Evolutionary conservation across 2,797 vertebrate genomes (phyloP).

Genomic region (Enteromius anoplus): DNA sequence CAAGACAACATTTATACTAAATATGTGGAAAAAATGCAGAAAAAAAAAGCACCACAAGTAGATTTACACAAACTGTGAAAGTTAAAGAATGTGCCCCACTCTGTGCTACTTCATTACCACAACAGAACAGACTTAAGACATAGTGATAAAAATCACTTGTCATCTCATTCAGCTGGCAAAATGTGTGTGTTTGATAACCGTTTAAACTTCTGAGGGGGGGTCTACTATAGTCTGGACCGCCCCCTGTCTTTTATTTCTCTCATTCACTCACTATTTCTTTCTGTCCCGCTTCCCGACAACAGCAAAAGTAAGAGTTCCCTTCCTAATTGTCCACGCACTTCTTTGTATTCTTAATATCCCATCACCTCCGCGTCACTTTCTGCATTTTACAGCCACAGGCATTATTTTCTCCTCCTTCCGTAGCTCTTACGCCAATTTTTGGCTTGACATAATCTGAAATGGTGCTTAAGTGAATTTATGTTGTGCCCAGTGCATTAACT

Average conservation of each 20-base stretch:
- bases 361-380: neutral
- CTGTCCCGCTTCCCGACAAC: conserved; percentile 1
- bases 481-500: conserved; percentile 81
- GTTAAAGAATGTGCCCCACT: neutral
- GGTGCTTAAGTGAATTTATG: conserved; percentile 83
- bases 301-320: conserved; percentile 14
- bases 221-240: neutral
- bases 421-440: conserved; percentile 76
- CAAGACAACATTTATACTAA: neutral
- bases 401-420: conserved; percentile 57
- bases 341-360: conserved; percentile 24
- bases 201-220: conserved; percentile 60
- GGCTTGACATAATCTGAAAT: conserved; percentile 81
- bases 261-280: neutral
- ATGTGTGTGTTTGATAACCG: conserved; percentile 49
- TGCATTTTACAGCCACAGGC: neutral
- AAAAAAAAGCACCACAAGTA: neutral
- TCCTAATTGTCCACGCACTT: conserved; percentile 69
- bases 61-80: neutral
- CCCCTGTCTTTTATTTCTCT: neutral
- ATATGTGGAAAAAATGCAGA: neutral
- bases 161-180: neutral
- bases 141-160: neutral
- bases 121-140: neutral
- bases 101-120: neutral